Base-by-base conservation (phyloP, 2,888 invertebrate species). In the Dysmachus trigonus region DNA sequence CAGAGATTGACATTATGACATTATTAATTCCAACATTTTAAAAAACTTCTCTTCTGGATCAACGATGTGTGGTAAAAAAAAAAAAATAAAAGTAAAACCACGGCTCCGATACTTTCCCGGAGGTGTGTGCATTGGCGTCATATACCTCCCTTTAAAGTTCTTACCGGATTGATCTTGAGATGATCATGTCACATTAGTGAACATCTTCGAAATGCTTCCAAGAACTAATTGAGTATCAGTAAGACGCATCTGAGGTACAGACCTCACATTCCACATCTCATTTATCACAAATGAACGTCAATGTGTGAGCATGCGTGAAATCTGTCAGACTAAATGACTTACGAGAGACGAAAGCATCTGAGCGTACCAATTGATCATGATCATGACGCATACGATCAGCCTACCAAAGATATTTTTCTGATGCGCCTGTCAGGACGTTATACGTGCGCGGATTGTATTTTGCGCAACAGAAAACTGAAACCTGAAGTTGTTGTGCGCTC, bases 271-370 rank as follows among this genome's bases (percentile, higher is more conserved):
- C 62, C 62, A 51, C 81, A 72, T 82, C 86, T 82, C 86, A 86
- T 86, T 82, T 82, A 86, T 86, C 86, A 82, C 38, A 86, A 53
- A 81, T 82, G 41, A 82, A 74, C 73, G 73, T 86, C 85, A 79
- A 76, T 86, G 86, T 85, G 86, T 85, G 86, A 82, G 86, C 86
- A 86, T 86, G 74, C 86, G 86, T 86, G 74, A 86, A 86, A 86
- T 86, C 74, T 86, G 83, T 86, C 86, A 86, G 85, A 79, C 85
- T 73, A 86, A 87, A 83, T 86, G 87, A 87, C 87, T 85, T 83
- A 87, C 86, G 86, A 62, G 62, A 81, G 72, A 71, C 71, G 82
- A 82, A 71, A 53, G 10, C 82, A 82, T 82, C 82, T 82, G 82
- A 82, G 62, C 38, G 82, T 35, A 82, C 71, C 62, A 71, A 82